Base-by-base conservation (phyloP, 2,113 vertebrate genomes). In the Neodon shergylaensis region DNA sequence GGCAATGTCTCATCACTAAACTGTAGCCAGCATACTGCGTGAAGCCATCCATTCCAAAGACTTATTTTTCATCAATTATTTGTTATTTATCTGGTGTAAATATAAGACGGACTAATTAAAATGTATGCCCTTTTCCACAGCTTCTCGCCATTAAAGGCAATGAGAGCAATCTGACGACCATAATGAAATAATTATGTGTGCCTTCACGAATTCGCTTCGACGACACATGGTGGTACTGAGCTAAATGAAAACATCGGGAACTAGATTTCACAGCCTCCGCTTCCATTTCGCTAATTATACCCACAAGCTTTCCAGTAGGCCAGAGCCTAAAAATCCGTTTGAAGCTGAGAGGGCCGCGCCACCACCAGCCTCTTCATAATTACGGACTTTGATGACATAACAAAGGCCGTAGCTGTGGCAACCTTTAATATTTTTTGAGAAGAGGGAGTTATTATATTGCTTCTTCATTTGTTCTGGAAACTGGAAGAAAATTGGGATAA, bases 281-380 rank as follows among this genome's bases (percentile, higher is more conserved):
- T 98, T 99, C 99, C 98, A 98, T 98, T 98, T 98, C 97, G 98
- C 98, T 99, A 99, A 99, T 99, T 99, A 99, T 98, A 98, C 98
- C 98, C 98, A 97, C 97, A 98, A 99, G 99, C 98, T 98, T 99
- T 99, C 96, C 95, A 99, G 98, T 96, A 98, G 98, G 98, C 98
- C 98, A 97, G 98, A 98, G 98, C 98, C 97, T 99, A 98, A 98
- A 96, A 98, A 98, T 98, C 98, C 98, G 98, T 99, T 98, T 99
- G 98, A 99, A 98, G 98, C 98, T 98, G 97, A 98, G 97, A 97
- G 96, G 97, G 98, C 98, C 98, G 98, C 94, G 97, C 97, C 96
- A 97, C 94, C 97, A 98, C 95, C 98, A 97, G 96, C 85, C 96
- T 98, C 98, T 96, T 98, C 96, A 97, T 79, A 98, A 98, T 98